Evolutionary conservation across 2,888 invertebrate genomes (phyloP), one percentile per base, ranked within the genome.

Genomic region (Apomyelois bistriatella): DNA sequence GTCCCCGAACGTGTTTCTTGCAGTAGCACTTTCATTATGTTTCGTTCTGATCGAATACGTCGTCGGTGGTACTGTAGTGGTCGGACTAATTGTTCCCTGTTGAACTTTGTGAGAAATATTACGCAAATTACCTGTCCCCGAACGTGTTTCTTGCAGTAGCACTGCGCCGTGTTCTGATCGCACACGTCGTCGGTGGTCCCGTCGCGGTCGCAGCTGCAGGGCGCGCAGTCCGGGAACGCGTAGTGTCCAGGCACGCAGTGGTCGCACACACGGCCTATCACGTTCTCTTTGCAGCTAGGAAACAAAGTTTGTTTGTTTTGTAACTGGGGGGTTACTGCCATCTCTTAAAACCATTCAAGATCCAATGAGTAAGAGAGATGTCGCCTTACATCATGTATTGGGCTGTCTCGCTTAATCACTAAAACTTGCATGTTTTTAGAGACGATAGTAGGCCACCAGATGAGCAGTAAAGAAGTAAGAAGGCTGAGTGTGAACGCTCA

Each of bases 231-330:
- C 0, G 99, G 99, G 85, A 97, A 99, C 1, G 94, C 93, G 72
- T 93, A 96, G 79, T 93, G 94, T 0, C 98, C 98, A 13, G 96
- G 91, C 47, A 92, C 85, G 74, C 99, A 99, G 52, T 92, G 93
- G 74, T 98, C 96, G 78, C 99, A 99, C 15, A 94, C 94, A 1
- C 98, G 92, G 0, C 97, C 98, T 1, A 95, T 95, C 22, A 99
- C 94, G 72, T 98, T 96, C 17, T 93, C 91, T 58, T 96, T 95
- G 76, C 99, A 99, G 0, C 93, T 94, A 71, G 2, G 68, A 48
- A 37, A 36, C n/a, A n/a, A 48, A 56, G 47, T 32, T 32, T 10
- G 32, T 8, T 4, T 32, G 2, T 3, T 10, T 32, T 4, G 22
- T 3, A 22, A 22, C 22, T 22, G n/a, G n/a, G n/a, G n/a, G n/a